phyloP scores from a whole-genome alignment of 2,888 invertebrate species.

The Megaustenia siamemsis region DNA sequence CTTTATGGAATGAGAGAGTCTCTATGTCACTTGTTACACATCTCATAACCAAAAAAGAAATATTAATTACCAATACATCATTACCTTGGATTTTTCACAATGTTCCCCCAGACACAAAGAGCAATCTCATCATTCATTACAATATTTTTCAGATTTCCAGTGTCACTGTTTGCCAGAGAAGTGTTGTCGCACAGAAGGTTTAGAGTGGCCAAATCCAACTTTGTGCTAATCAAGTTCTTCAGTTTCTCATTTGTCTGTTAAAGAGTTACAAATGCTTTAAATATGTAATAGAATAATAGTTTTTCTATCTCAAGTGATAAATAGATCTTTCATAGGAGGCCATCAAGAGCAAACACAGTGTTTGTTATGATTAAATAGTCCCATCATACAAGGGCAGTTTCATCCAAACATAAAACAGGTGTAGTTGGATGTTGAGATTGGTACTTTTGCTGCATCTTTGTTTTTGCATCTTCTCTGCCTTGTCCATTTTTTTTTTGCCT shows the following conservation, averaged over 20 bases:
- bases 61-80: not conserved
- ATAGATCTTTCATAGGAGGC: too few relatives aligned
- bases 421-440: too few relatives aligned
- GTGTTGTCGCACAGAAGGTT: slow-evolving; percentile 75
- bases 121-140: slow-evolving; percentile 71
- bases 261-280: not conserved
- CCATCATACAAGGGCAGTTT: too few relatives aligned
- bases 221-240: slow-evolving; percentile 74
- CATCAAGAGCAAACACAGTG: too few relatives aligned
- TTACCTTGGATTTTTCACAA: slow-evolving; percentile 80
- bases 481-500: too few relatives aligned
- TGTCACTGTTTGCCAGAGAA: slow-evolving; percentile 75
- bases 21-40: not conserved
- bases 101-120: slow-evolving; percentile 80
- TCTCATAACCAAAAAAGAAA: not conserved
- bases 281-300: too few relatives aligned
- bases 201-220: slow-evolving; percentile 76
- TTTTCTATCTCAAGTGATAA: too few relatives aligned
- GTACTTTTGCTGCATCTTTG: too few relatives aligned
- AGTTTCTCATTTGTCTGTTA: slow-evolving; percentile 73
- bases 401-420: too few relatives aligned
- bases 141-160: slow-evolving; percentile 77
- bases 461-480: too few relatives aligned
- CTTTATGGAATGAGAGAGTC: too few relatives aligned
- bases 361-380: too few relatives aligned